phyloP scores from a whole-genome alignment of 2,888 invertebrate genomes.

The Scaptomyza parva region DNA sequence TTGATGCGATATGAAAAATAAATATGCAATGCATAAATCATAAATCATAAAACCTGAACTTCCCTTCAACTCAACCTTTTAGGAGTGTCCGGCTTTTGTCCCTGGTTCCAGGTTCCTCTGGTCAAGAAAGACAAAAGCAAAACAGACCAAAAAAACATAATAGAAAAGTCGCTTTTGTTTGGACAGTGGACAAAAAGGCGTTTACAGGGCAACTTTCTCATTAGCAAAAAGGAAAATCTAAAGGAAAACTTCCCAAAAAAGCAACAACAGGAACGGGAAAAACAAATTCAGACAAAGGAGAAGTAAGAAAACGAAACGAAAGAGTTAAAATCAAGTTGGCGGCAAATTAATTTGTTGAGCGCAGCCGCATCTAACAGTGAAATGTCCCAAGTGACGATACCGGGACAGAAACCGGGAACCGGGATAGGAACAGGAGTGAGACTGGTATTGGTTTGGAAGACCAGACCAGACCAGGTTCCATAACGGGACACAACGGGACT shows the following conservation, averaged over 20 bases:
- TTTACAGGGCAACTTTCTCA: slow-evolving; percentile 14
- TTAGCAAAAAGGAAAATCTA: slow-evolving; percentile 33
- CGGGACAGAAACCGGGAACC: slow-evolving; percentile 2
- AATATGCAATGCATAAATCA: slow-evolving; percentile 43
- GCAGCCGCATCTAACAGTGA: slow-evolving; percentile 22
- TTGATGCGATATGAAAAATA: slow-evolving; percentile 50
- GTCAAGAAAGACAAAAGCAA: slow-evolving; percentile 46
- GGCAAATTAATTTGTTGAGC: slow-evolving; percentile 65
- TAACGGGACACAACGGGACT: slow-evolving; percentile 34
- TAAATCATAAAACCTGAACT: slow-evolving; percentile 5
- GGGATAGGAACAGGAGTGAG: no score
- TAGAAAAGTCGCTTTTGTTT: slow-evolving; percentile 38
- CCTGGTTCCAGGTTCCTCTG: no score
- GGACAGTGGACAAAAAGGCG: slow-evolving; percentile 28
- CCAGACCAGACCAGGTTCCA: slow-evolving; percentile 5
- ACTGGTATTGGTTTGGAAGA: not conserved
- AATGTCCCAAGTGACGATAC: slow-evolving; percentile 17
- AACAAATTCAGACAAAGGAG: no score
- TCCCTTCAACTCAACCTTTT: slow-evolving; percentile 28
- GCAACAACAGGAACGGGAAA: not conserved
- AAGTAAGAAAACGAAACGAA: not conserved
- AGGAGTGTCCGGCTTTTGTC: slow-evolving; percentile 32
- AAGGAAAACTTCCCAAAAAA: slow-evolving; percentile 11
- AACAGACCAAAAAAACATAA: slow-evolving; percentile 4
- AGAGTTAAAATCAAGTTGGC: slow-evolving; percentile 53